Evolutionary conservation across 1,140 invertebrate genomes (phyloP), one percentile per base, ranked within the genome.

Genomic region (Asbolus verrucosus): DNA sequence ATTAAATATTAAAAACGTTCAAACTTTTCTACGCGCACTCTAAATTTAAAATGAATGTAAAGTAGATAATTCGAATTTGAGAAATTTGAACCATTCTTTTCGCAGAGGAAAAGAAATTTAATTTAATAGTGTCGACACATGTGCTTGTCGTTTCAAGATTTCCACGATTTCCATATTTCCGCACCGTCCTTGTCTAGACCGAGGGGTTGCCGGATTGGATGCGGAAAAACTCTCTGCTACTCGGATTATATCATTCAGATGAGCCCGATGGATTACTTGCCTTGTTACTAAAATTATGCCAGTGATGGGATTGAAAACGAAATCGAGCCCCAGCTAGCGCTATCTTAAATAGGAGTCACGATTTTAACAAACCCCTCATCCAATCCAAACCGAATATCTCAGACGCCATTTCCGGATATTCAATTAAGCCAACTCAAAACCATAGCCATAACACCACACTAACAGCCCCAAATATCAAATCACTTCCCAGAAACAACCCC

Each of bases 1-100:
- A 81, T 81, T 81, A 81, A 80, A 81, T 81, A 81, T 81, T 80
- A 80, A 81, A 81, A 81, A 80, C 79, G 77, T 76, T 78, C 76
- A 74, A 77, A 78, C 63, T 76, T 77, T 76, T 76, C 72, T 71
- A 70, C 67, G 70, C 73, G 75, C 75, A 73, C 67, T 77, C 77
- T 79, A 79, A 80, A 80, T 80, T 81, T 77, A 77, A 80, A 81
- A 81, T 80, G 78, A 80, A 81, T 81, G 78, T 81, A 81, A 80
- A 80, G 79, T 80, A 81, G 78, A 81, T 81, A 81, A 81, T 81
- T 79, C 79, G 80, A 79, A 77, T 79, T 79, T 79, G 75, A 78
- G 79, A 78, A 79, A 80, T 79, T 79, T 78, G 71, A 71, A 67
- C 76, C 77, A 77, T 80, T 80, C 78, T 76, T 79, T 79, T 79